phyloP scores from a whole-genome alignment of 2,113 vertebrate species.

The Oenanthe melanoleuca region DNA sequence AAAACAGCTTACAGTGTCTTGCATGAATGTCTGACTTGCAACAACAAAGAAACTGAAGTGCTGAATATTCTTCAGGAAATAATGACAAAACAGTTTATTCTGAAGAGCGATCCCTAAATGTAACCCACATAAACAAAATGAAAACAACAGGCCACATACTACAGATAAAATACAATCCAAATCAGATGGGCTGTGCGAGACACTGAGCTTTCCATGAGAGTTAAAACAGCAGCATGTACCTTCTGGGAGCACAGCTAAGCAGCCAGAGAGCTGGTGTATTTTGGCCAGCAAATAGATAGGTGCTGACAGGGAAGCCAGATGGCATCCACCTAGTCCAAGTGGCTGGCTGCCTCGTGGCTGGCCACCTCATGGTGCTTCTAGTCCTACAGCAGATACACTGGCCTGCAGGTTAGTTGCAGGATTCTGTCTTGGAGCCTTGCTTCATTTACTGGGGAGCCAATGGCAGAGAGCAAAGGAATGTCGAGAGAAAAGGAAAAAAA shows the following conservation, averaged over 20 bases:
- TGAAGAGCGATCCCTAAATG: background rate
- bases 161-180: background rate
- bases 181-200: background rate
- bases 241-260: background rate
- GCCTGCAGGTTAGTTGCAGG: background rate
- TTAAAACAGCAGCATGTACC: background rate
- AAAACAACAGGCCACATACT: background rate
- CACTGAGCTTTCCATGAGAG: background rate
- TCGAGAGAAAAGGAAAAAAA: accelerated
- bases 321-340: background rate
- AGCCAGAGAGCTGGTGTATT: background rate
- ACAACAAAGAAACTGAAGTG: background rate
- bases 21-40: background rate
- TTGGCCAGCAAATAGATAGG: background rate
- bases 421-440: background rate
- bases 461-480: background rate
- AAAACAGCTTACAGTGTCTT: background rate
- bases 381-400: background rate
- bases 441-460: background rate
- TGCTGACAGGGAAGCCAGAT: conserved; percentile 1
- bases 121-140: background rate
- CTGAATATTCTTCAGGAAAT: background rate
- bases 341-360: background rate
- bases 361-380: background rate
- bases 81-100: background rate